Base-by-base conservation (phyloP, 2,888 invertebrate genomes). In the Orgyia antiqua region DNA sequence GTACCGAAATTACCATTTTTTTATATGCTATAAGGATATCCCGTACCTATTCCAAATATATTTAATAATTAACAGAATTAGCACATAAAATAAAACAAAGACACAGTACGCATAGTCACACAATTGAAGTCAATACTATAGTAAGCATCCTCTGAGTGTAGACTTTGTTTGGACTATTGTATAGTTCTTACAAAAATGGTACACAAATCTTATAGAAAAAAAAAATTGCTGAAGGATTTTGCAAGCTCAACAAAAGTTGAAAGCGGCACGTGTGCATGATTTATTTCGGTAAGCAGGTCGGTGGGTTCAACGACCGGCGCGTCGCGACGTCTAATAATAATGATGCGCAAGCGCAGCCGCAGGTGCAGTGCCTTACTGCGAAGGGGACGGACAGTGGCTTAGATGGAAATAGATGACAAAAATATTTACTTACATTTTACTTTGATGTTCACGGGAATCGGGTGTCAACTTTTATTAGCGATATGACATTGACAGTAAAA, bases 251-350 rank as follows among this genome's bases (percentile, higher is more conserved):
- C 62, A 63, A 58, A 59, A 56, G 56, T 46, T 46, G 33, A 39
- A 51, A 53, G 51, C 49, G 58, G 69, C 72, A 64, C 68, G 71
- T 69, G 73, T 60, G 57, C 61, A 60, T 65, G 62, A 63, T 64
- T 66, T 83, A 83, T 83, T 82, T 83, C 70, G 74, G 82, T 76
- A 83, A 80, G 71, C 75, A 71, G 84, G 84, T 83, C 83, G 82
- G 45, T 42, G 72, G 68, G 77, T 73, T 78, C 79, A 64, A 70
- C 62, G 82, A 35, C 78, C 80, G 63, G 51, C 59, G 68, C 77
- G 80, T 71, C 79, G 79, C 82, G 80, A 74, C 76, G 77, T 62
- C 78, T 76, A 69, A 73, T 68, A 76, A 72, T 75, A 70, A 58
- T 63, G 69, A 74, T 67, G 73, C 69, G 68, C 66, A 39, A 49